Base-by-base conservation (phyloP, 2,113 vertebrate genomes). In the Pterocles orientalis region DNA sequence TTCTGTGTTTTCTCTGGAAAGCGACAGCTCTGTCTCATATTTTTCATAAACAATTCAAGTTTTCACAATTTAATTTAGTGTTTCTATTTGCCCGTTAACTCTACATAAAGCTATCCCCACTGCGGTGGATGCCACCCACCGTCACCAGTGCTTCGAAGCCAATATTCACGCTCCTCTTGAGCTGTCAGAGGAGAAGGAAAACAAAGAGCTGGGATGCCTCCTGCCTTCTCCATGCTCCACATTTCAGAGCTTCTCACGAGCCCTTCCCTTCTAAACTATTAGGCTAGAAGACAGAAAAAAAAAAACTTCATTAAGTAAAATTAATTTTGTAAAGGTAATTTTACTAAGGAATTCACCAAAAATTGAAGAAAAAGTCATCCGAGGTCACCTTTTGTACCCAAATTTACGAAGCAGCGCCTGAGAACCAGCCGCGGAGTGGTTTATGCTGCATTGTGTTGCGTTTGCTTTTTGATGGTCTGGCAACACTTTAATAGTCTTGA, bases 401-500 rank as follows among this genome's bases (percentile, higher is more conserved):
- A 73, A 34, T 73, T 80, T 68, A 53, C 54, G 68, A 36, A 66
- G 57, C 71, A 21, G 56, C 54, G 2, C 25, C 56, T 31, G 50
- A 64, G 85, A 87, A 20, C 9, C 81, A 28, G 10, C 50, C 5
- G 3, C 82, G 51, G 41, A 56, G 66, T 23, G 71, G 50, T 66
- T 79, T 29, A 34, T 86, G 83, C 58, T n/a, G 77, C 84, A 34
- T 14, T 76, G 73, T 76, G 25, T 58, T n/a, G 14, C 82, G 58
- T 95, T 97, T 94, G 68, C 76, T 77, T 33, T 91, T 94, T 84
- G 97, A 94, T 84, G 89, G 72, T 48, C 93, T 92, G 86, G 79
- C 87, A 96, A 91, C 95, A 94, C 88, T 96, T 93, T 95, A 96
- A 96, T 86, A 82, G 93, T 53, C 95, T 83, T 94, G 95, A 95